Evolutionary conservation across 2,888 invertebrate genomes (phyloP), one percentile per base, ranked within the genome.

Genomic region (Parascotia fuliginaria): DNA sequence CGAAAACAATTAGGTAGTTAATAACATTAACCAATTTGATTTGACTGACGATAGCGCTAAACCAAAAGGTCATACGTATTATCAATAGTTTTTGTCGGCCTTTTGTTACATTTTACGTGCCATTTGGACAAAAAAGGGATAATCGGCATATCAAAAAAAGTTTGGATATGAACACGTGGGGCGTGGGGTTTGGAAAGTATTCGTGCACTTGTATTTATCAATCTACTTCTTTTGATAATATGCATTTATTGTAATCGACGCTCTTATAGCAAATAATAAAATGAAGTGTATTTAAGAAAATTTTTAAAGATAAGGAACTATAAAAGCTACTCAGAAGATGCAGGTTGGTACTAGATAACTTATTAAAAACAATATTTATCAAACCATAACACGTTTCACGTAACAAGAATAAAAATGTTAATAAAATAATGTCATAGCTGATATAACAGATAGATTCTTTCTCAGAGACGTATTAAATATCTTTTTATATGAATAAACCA

Each of bases 91-190:
- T 68, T 66, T 62, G 53, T 57, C 32, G 40, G 43, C 11, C 65
- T 67, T 63, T 70, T 71, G 73, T 73, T 70, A 74, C 78, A 77
- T 76, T 77, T 79, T 72, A 70, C 74, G 66, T 70, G 67, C 62
- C 69, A 67, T 70, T 63, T 50, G 55, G 54, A 74, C 77, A 79
- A 81, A 79, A 63, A 78, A 76, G 65, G 62, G 64, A 64, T 66
- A 70, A 64, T 70, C 59, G 56, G 44, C 56, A 55, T 69, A 58
- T 55, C 68, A 64, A 61, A 24, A 60, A 75, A 75, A 71, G 66
- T 70, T 64, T 49, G 66, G 66, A 76, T 69, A 64, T 47, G 56
- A 78, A 82, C 81, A 84, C 85, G 85, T 85, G 85, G n/a, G n/a
- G n/a, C n/a, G n/a, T n/a, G n/a, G 83, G 73, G 60, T 51, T 61